phyloP scores from a whole-genome alignment of 2,797 vertebrate species.

The Ataeniobius toweri region DNA sequence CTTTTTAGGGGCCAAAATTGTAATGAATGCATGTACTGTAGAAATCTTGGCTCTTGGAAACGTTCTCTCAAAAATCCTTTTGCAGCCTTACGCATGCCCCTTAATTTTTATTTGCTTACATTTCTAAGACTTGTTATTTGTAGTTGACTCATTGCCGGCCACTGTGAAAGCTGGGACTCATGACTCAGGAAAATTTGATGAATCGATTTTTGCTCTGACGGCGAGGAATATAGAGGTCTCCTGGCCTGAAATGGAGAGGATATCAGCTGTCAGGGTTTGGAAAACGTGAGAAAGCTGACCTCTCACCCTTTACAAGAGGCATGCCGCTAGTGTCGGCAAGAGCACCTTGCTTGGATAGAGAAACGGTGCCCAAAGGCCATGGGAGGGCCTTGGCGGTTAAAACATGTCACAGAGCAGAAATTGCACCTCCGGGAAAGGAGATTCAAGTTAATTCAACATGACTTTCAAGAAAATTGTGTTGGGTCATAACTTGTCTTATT shows the following conservation, averaged over 20 bases:
- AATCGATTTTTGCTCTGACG: conserved; percentile 58
- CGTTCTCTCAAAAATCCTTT: not conserved
- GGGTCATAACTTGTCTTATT: conserved; percentile 26
- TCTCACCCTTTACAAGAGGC: conserved; percentile 59
- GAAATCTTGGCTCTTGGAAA: not conserved
- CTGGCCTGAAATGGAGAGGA: conserved; percentile 57
- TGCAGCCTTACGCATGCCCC: not conserved
- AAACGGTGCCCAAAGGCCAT: conserved; percentile 40
- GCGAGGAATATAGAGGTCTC: conserved; percentile 62
- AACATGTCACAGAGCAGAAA: conserved; percentile 34
- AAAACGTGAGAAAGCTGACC: conserved; percentile 50
- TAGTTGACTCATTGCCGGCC: conserved; percentile 20
- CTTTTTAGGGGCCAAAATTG: not conserved
- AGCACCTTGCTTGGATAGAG: conserved; percentile 40
- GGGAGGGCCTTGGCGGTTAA: conserved; percentile 39
- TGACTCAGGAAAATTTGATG: conserved; percentile 56
- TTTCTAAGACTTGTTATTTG: conserved; percentile 23
- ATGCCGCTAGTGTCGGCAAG: conserved; percentile 53
- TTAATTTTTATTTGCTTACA: not conserved
- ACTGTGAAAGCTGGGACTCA: conserved; percentile 49
- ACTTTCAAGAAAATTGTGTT: conserved; percentile 42
- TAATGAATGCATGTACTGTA: not conserved
- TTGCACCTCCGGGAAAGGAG: conserved; percentile 31
- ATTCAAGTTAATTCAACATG: conserved; percentile 51
- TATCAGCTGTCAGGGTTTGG: conserved; percentile 59